Conservation (phyloP, 2,888 invertebrate genomes). For the Noctua janthina region DNA sequence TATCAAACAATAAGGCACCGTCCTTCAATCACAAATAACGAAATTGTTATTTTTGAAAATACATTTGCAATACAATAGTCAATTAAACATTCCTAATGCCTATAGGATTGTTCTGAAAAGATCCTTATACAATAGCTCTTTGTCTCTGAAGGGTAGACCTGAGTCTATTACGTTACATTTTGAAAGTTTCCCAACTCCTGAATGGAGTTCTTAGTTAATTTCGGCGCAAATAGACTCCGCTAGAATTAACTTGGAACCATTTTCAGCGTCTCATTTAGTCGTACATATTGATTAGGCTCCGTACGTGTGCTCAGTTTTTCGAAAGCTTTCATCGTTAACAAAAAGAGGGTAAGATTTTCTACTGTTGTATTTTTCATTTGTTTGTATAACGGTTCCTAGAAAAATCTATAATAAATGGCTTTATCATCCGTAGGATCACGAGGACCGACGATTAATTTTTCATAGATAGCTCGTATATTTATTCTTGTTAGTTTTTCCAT, state of each 20-base stretch:
- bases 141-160: slow-evolving; percentile 72
- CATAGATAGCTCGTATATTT: slow-evolving; percentile 8
- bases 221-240: slow-evolving; percentile 78
- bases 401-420: slow-evolving; percentile 5
- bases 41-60: slow-evolving; percentile 45
- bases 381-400: neutral
- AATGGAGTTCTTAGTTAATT: slow-evolving; percentile 84
- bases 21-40: slow-evolving; percentile 27
- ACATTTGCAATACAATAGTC: slow-evolving; percentile 54
- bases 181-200: slow-evolving; percentile 80
- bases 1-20: slow-evolving; percentile 20
- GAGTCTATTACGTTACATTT: slow-evolving; percentile 82
- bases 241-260: slow-evolving; percentile 63
- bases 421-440: slow-evolving; percentile 22
- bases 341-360: neutral
- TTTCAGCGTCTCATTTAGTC: slow-evolving; percentile 55
- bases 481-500: neutral
- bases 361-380: neutral
- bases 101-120: slow-evolving; percentile 72
- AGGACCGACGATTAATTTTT: slow-evolving; percentile 25
- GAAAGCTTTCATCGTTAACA: neutral
- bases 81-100: slow-evolving; percentile 75
- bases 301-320: slow-evolving; percentile 10
- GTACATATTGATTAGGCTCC: slow-evolving; percentile 48
- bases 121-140: slow-evolving; percentile 76